Base-by-base conservation (phyloP, 2,113 vertebrate species). In the Vanacampus margaritifer region DNA sequence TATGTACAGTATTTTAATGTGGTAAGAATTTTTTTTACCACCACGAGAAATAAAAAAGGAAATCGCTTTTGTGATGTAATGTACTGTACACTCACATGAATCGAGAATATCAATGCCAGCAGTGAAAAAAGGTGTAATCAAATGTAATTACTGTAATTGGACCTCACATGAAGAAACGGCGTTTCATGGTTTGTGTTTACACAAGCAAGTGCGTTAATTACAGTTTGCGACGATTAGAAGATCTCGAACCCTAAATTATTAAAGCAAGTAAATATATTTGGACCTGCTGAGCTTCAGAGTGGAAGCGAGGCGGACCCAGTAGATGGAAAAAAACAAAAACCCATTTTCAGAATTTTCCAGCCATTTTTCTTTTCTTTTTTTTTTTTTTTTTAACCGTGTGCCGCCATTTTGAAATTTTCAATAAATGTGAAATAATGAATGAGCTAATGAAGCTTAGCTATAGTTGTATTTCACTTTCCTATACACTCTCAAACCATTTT, bases 171-270 rank as follows among this genome's bases (percentile, higher is more conserved):
- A 67, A 32, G 73, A 24, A 56, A 62, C 35, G 43, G 3, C 69
- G 73, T 62, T n/a, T 46, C 58, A 5, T 14, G 14, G n/a, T 37
- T n/a, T 21, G 2, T 28, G 65, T 70, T 58, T 36, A 71, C 60
- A 66, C 62, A 71, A 37, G 39, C 39, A 56, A 37, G 24, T n/a
- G 41, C 3, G 5, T 24, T 28, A 50, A 37, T 37, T 69, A 67
- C 36, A 59, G 43, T 65, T 43, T 70, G 32, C 61, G 57, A 17
- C 36, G 73, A 76, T 67, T 62, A 63, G 54, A 72, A 62, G 64
- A 13, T 61, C 43, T 53, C 28, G 24, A 21, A 32, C 43, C 56
- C 8, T 62, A 45, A 77, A 76, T 64, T 46, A 74, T 60, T 43
- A 54, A 45, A 67, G 24, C 10, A 75, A 65, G 19, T 61, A 68